A percentile compares a stretch with the other conserved stretches of the same genome.
Conservation (phyloP, 2,113 vertebrate species). For the Gasterosteus aculeatus region DNA sequence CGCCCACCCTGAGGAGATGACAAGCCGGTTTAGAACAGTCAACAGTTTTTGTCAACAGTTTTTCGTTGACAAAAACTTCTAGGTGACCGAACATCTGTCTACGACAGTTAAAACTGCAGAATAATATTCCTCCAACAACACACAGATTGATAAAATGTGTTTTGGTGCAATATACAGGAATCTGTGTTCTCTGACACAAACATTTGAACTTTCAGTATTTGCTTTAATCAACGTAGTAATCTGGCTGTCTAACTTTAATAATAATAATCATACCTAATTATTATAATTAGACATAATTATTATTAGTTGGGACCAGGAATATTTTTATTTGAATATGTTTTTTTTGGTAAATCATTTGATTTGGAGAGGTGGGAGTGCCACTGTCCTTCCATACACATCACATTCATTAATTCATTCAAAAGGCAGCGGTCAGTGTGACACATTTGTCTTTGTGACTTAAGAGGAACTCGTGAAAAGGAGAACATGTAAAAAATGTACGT, state of each 20-base stretch:
- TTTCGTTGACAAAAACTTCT: background rate
- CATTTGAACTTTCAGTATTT: background rate
- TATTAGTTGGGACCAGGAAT: background rate
- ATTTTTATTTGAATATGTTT: background rate
- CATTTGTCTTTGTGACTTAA: background rate
- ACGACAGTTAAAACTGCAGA: background rate
- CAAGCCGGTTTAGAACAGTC: background rate
- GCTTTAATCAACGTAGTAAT: background rate
- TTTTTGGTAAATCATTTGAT: background rate
- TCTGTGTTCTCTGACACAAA: background rate
- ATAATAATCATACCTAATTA: background rate
- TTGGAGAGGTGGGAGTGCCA: background rate
- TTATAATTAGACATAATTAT: background rate
- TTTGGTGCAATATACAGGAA: background rate
- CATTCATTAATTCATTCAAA: background rate
- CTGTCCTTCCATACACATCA: background rate
- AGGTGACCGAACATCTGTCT: background rate
- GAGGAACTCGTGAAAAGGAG: background rate
- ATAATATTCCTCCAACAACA: background rate
- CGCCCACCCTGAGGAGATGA: constrained; percentile 84
- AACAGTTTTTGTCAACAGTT: too few relatives aligned
- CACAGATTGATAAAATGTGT: background rate
- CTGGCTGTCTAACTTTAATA: background rate
- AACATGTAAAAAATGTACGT: background rate
- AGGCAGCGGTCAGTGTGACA: background rate